Base-by-base conservation (phyloP, 23 tunicate species). In the Halocynthia roretzi region DNA sequence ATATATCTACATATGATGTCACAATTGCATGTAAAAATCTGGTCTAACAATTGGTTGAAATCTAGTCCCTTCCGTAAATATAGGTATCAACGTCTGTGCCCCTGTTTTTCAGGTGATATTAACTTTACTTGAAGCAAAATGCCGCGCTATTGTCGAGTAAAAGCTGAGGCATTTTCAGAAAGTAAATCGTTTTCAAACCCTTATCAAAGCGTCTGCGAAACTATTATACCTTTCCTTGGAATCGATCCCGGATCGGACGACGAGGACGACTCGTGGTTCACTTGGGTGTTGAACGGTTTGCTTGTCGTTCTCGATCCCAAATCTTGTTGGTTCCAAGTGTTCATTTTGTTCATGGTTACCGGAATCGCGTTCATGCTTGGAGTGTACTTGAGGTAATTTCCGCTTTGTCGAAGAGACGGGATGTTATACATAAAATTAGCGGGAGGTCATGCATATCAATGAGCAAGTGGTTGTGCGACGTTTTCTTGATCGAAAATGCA, bases 111-210 rank as follows among this genome's bases (percentile, higher is more conserved):
- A 31, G 44, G 44, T 31, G 44, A 31, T 31, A 31, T 31, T 31
- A 31, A 31, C 44, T 31, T 31, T 31, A 0, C 44, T 31, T 31
- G 44, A 44, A 77, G 22, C 56, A 80, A 82, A 67, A 91, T 91
- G 97, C 97, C 97, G 7, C 72, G 87, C 44, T 91, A 84, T 51
- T 91, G 97, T 70, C 80, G 64, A 91, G 91, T 72, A 48, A 85
- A 85, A 66, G 86, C 87, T 22, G 75, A 54, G 65, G 84, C 53
- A 56, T 91, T 91, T 82, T 77, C 97, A 5, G 86, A 77, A 7
- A 81, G 73, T 71, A 81, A 81, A 31, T 18, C 82, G 7, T 53
- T 85, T 10, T 48, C 75, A 61, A 76, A 76, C 49, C 15, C 71
- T 6, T 91, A 76, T 69, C 80, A 85, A 77, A 71, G 66, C n/a